Percentiles rank a stretch among this genome's conserved stretches.
Evolutionary conservation across 2,113 vertebrate genomes (phyloP).

Genomic region (Larimichthys polyactis): DNA sequence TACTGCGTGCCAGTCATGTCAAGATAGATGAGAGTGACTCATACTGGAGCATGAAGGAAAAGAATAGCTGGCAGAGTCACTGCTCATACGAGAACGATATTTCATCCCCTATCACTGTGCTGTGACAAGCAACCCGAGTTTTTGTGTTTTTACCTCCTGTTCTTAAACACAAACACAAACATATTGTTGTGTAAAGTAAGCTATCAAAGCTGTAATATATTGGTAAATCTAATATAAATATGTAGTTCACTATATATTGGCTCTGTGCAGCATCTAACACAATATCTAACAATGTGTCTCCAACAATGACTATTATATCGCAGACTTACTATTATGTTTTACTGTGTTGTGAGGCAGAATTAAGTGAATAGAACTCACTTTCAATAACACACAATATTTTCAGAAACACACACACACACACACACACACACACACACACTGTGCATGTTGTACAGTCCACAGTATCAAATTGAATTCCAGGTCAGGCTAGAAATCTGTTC

Average conservation of each 20-base stretch:
- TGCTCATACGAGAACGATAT: not conserved
- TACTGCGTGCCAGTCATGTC: slow-evolving; percentile 19
- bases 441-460: not conserved
- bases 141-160: not conserved
- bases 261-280: not conserved
- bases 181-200: no score
- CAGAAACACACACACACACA: not conserved
- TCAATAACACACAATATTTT: not conserved
- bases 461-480: not conserved
- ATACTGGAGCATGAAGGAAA: not conserved
- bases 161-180: not conserved
- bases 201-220: slow-evolving; percentile 1
- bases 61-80: not conserved
- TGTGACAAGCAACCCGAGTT: not conserved
- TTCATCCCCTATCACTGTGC: not conserved
- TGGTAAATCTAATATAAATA: not conserved
- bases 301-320: not conserved
- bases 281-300: not conserved
- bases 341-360: not conserved
- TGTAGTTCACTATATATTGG: not conserved
- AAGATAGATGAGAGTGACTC: slow-evolving; percentile 22
- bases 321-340: not conserved
- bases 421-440: not conserved
- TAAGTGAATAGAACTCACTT: not conserved
- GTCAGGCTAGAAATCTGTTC: slow-evolving; percentile 1